A percentile compares a stretch with the other conserved stretches of the same genome.
Evolutionary conservation across 1,140 invertebrate genomes (phyloP).

Genomic region (Odontomachus brunneus): DNA sequence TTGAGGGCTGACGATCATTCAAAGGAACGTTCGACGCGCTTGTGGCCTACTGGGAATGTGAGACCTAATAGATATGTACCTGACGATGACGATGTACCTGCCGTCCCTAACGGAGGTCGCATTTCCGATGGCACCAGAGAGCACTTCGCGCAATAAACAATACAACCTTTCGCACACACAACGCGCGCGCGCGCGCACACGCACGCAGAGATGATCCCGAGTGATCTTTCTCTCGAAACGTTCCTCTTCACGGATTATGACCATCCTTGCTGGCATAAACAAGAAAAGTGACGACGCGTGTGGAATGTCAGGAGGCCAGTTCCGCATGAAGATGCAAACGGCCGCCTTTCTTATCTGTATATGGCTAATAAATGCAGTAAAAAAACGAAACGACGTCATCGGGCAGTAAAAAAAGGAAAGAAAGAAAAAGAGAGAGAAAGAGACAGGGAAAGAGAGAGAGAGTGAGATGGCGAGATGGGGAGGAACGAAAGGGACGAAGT

Average conservation of each 20-base stretch:
- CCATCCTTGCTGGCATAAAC: background rate
- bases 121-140: background rate
- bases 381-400: background rate
- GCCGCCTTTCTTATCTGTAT: background rate
- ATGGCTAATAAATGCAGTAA: constrained; percentile 30
- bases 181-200: too few species aligned
- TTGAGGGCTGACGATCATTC: background rate
- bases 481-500: background rate
- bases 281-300: background rate
- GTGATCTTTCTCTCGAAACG: background rate
- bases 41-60: background rate
- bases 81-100: background rate
- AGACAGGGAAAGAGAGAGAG: too few species aligned
- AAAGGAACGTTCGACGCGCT: background rate
- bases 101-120: background rate
- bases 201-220: background rate
- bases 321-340: constrained; percentile 9
- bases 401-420: background rate
- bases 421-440: background rate
- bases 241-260: background rate
- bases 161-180: constrained; percentile 1
- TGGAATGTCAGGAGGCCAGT: background rate
- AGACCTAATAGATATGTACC: background rate
- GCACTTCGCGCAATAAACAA: background rate
- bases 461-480: too few species aligned